phyloP scores from a whole-genome alignment of 2,888 invertebrate genomes.

The Heteromurus nitidus region DNA sequence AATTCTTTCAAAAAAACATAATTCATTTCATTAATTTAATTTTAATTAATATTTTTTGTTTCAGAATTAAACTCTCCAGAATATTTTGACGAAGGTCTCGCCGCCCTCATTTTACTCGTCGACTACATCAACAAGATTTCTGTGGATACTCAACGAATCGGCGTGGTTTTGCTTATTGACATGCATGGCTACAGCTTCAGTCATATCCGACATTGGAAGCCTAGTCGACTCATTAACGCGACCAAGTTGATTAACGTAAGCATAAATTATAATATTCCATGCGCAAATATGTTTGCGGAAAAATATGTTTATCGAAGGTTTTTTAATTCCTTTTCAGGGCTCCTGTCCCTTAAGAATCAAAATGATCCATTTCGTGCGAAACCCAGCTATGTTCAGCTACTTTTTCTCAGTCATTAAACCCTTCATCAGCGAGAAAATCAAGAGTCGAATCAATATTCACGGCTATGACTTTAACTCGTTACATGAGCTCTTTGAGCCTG shows the following conservation, averaged over 20 bases:
- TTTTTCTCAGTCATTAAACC: not conserved
- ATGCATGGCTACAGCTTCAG: not conserved
- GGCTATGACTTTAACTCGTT: not conserved
- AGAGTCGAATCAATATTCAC: slow-evolving; percentile 1
- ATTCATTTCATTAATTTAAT: too few relatives aligned
- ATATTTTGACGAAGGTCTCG: not conserved
- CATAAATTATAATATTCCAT: too few relatives aligned
- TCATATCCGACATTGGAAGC: not conserved
- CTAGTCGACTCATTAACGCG: too few relatives aligned
- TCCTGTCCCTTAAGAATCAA: not conserved
- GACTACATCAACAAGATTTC: not conserved
- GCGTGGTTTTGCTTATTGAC: not conserved
- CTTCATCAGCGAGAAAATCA: not conserved
- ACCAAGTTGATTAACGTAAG: too few relatives aligned
- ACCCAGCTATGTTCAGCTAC: not conserved
- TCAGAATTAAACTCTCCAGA: too few relatives aligned
- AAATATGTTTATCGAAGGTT: too few relatives aligned
- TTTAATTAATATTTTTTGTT: too few relatives aligned
- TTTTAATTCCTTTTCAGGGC: not conserved
- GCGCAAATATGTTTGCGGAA: too few relatives aligned
- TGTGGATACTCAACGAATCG: not conserved
- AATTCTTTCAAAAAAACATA: not conserved
- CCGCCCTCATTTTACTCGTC: not conserved
- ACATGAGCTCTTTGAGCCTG: not conserved
- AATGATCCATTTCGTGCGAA: not conserved